Conservation (phyloP, 2,113 vertebrate genomes). For the Myrmecophaga tridactyla region DNA sequence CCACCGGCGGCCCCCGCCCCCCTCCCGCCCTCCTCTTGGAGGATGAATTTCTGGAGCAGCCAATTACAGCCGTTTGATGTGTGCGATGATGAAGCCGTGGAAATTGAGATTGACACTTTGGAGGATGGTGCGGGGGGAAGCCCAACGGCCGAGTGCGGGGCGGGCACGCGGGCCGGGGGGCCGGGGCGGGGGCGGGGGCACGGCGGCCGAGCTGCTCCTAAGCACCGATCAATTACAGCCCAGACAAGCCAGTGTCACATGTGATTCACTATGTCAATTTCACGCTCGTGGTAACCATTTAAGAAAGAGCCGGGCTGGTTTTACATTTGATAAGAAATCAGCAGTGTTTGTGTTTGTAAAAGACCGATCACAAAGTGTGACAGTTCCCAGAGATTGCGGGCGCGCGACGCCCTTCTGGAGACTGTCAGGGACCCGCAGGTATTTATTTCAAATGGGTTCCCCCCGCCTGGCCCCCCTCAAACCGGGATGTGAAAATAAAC, state of each 20-base stretch:
- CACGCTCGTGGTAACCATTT: constrained; percentile 95
- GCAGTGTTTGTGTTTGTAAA: constrained; percentile 91
- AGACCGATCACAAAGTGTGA: constrained; percentile 96
- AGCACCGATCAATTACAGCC: constrained; percentile 96
- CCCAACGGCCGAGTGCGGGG: neutral
- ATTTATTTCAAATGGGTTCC: constrained; percentile 91
- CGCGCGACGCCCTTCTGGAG: constrained; percentile 86
- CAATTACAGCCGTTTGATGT: constrained; percentile 58
- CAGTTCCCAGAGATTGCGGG: constrained; percentile 93
- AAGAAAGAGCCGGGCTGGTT: constrained; percentile 92
- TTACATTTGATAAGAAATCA: constrained; percentile 99
- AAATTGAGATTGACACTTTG: constrained; percentile 42
- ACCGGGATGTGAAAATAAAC: constrained; percentile 85
- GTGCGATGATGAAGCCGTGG: constrained; percentile 22
- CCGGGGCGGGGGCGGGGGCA: neutral
- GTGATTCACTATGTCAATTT: constrained; percentile 99
- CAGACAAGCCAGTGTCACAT: constrained; percentile 95
- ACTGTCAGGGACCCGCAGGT: constrained; percentile 94
- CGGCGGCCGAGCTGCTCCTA: constrained; percentile 77
- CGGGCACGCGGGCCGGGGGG: too few species aligned
- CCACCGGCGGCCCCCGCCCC: neutral
- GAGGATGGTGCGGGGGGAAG: neutral
- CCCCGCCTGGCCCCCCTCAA: constrained; percentile 55
- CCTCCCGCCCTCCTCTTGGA: neutral
- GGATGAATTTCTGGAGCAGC: constrained; percentile 34